Evolutionary conservation across 2,113 vertebrate genomes (phyloP).

Genomic region (Passer domesticus): DNA sequence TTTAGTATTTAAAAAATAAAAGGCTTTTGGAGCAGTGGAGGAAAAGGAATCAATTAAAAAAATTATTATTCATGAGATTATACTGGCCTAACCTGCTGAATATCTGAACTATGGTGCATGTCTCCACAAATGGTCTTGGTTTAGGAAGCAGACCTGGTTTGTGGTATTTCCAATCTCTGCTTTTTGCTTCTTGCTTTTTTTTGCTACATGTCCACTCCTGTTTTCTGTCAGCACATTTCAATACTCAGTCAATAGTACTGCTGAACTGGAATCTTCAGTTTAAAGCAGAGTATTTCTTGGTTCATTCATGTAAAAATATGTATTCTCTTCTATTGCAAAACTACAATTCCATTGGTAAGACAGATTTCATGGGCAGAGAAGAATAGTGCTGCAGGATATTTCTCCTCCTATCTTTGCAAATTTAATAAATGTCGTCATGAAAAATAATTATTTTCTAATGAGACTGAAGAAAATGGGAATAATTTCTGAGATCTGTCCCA

Average conservation of each 20-base stretch:
- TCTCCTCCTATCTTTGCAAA: background rate
- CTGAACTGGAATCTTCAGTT: background rate
- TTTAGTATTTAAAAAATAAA: background rate
- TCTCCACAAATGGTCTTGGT: background rate
- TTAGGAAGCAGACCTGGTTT: background rate
- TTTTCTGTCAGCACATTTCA: background rate
- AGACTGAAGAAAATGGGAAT: background rate
- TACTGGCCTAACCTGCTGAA: background rate
- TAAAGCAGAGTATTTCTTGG: background rate
- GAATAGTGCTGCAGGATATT: background rate
- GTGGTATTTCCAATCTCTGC: background rate
- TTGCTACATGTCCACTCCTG: background rate
- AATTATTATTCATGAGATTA: background rate
- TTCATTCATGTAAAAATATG: background rate
- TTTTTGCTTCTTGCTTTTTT: background rate
- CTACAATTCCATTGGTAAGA: background rate
- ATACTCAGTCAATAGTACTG: background rate
- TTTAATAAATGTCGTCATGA: background rate
- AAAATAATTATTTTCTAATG: background rate
- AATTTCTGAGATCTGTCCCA: background rate
- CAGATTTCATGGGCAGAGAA: background rate
- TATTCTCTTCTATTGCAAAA: background rate
- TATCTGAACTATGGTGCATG: background rate
- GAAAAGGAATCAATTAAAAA: background rate
- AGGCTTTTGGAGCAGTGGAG: background rate